Conservation (phyloP, 2,113 vertebrate species). For the Tyto alba region DNA sequence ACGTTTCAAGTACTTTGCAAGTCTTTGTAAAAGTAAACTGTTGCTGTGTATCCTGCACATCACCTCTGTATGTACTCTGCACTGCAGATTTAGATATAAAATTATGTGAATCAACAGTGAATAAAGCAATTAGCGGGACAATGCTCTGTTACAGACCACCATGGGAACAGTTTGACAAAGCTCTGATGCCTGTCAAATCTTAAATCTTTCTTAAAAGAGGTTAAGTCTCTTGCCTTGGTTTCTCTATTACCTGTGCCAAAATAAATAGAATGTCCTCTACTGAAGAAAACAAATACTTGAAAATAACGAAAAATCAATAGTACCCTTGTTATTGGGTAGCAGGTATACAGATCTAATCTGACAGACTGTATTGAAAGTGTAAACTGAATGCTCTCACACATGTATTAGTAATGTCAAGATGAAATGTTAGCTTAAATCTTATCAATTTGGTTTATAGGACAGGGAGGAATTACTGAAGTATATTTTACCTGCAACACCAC, state of each 20-base stretch:
- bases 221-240: slow-evolving; percentile 29
- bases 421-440: slow-evolving; percentile 40
- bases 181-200: slow-evolving; percentile 1
- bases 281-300: slow-evolving; percentile 64
- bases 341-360: slow-evolving; percentile 49
- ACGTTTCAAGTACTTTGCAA: not conserved
- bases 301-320: slow-evolving; percentile 58
- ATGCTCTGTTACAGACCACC: not conserved
- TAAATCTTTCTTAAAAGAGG: slow-evolving; percentile 18
- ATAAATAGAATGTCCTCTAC: slow-evolving; percentile 45
- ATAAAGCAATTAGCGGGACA: not conserved
- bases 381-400: slow-evolving; percentile 26
- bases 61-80: not conserved
- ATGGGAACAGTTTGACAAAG: not conserved
- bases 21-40: not conserved
- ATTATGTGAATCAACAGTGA: not conserved
- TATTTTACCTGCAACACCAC: not conserved
- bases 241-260: slow-evolving; percentile 22
- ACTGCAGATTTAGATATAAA: not conserved
- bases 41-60: not conserved
- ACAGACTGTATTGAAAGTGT: slow-evolving; percentile 25
- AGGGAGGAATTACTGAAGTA: not conserved
- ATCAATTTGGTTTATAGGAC: not conserved
- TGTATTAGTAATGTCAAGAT: slow-evolving; percentile 42
- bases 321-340: slow-evolving; percentile 55